Percentiles rank a stretch among this genome's conserved stretches.
These are phyloP conservation scores for Diabrotica virgifera DNA, from an alignment of 1,140 invertebrate species.

Conservation along the genomic window DNA sequence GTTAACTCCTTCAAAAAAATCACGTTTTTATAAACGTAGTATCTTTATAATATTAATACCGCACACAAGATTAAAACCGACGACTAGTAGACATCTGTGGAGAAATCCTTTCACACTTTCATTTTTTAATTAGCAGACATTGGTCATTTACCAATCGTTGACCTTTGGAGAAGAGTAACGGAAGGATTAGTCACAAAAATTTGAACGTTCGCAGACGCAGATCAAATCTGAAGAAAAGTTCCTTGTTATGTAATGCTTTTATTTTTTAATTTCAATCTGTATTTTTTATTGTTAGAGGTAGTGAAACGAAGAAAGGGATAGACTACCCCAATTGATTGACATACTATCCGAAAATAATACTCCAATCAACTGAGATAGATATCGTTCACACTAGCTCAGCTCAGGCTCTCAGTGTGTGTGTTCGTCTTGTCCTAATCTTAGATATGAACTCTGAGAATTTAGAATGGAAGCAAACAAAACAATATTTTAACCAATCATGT, in stretches of 20 bases:
- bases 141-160: constrained; percentile 7
- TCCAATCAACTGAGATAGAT: too few species aligned
- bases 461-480: too few species aligned
- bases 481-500: too few species aligned
- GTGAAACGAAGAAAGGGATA: too few species aligned
- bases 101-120: constrained; percentile 16
- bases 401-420: too few species aligned
- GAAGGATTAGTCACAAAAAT: neutral
- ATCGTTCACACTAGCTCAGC: too few species aligned
- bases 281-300: too few species aligned
- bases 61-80: constrained; percentile 2
- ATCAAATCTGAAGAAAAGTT: neutral
- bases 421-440: too few species aligned
- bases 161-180: neutral
- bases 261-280: too few species aligned
- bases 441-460: too few species aligned
- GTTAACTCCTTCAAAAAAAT: neutral
- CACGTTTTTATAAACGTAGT: constrained; percentile 1
- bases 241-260: neutral
- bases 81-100: neutral
- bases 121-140: constrained; percentile 9
- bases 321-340: too few species aligned
- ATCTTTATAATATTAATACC: neutral
- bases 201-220: neutral
- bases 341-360: too few species aligned